Conservation (phyloP, 2,797 vertebrate species). For the Anguilla megastoma region DNA sequence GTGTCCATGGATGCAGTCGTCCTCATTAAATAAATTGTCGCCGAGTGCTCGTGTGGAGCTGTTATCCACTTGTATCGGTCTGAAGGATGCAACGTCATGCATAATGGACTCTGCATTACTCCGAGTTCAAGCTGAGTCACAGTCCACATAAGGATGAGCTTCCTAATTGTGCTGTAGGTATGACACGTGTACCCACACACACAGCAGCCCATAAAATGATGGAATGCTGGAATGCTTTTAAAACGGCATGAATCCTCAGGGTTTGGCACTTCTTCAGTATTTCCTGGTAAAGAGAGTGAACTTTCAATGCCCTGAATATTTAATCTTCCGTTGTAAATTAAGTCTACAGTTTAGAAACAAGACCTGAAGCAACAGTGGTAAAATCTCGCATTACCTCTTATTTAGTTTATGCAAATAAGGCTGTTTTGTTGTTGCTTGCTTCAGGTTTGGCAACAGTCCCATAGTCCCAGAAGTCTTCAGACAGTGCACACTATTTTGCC, state of each 20-base stretch:
- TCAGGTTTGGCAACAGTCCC: slow-evolving; percentile 33
- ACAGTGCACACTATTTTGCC: neutral
- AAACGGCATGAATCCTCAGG: slow-evolving; percentile 43
- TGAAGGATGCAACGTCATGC: slow-evolving; percentile 22
- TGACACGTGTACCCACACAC: slow-evolving; percentile 31
- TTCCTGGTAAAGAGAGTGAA: slow-evolving; percentile 53
- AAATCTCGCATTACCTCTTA: slow-evolving; percentile 56
- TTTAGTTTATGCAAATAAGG: slow-evolving; percentile 42
- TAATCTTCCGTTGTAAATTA: slow-evolving; percentile 50
- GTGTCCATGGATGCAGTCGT: slow-evolving; percentile 39
- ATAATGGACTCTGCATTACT: slow-evolving; percentile 37
- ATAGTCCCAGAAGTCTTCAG: neutral
- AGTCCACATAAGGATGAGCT: neutral
- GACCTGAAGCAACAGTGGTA: slow-evolving; percentile 71
- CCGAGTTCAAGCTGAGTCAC: neutral
- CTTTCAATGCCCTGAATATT: slow-evolving; percentile 50
- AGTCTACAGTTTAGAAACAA: slow-evolving; percentile 62
- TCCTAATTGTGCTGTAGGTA: slow-evolving; percentile 31
- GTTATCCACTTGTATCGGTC: slow-evolving; percentile 47
- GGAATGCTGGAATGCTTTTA: slow-evolving; percentile 49
- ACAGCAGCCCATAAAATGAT: slow-evolving; percentile 27
- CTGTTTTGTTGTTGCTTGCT: slow-evolving; percentile 41
- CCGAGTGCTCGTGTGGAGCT: slow-evolving; percentile 48
- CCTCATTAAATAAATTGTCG: slow-evolving; percentile 61
- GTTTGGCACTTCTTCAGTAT: slow-evolving; percentile 24